phyloP scores from a whole-genome alignment of 2,113 vertebrate genomes.

The Peromyscus californicus region DNA sequence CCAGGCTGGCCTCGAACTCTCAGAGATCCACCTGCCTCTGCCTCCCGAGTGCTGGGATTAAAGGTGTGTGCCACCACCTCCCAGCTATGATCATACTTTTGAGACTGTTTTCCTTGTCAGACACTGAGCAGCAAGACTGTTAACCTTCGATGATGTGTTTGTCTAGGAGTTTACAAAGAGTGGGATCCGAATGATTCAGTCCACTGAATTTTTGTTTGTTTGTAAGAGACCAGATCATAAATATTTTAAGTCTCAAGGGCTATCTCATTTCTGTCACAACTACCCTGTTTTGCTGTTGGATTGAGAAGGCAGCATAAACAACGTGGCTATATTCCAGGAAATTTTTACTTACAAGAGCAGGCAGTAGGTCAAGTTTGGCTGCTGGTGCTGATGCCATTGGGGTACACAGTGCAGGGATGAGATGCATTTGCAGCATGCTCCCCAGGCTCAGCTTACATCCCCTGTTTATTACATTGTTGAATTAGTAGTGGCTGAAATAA shows the following conservation, averaged over 20 bases:
- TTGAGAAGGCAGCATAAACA: not conserved
- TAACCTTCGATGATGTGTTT: not conserved
- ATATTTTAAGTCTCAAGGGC: not conserved
- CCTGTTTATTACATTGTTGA: not conserved
- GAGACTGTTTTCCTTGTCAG: not conserved
- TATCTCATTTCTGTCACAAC: not conserved
- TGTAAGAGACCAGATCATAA: not conserved
- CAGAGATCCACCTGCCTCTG: no score
- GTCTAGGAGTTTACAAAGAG: not conserved
- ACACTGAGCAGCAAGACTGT: not conserved
- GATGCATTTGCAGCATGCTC: not conserved
- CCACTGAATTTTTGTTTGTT: no score
- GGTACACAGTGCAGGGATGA: not conserved
- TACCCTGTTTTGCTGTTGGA: not conserved
- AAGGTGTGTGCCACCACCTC: no score
- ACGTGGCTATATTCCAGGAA: rapidly evolving
- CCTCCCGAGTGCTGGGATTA: no score
- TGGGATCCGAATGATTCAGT: not conserved
- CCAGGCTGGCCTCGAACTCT: no score
- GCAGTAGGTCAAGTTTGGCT: not conserved
- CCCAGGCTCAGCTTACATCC: no score
- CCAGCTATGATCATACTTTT: not conserved
- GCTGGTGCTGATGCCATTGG: not conserved
- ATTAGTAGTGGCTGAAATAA: not conserved
- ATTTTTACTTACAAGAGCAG: no score